Conservation (phyloP, 2,888 invertebrate genomes). For the Pollenia labialis region DNA sequence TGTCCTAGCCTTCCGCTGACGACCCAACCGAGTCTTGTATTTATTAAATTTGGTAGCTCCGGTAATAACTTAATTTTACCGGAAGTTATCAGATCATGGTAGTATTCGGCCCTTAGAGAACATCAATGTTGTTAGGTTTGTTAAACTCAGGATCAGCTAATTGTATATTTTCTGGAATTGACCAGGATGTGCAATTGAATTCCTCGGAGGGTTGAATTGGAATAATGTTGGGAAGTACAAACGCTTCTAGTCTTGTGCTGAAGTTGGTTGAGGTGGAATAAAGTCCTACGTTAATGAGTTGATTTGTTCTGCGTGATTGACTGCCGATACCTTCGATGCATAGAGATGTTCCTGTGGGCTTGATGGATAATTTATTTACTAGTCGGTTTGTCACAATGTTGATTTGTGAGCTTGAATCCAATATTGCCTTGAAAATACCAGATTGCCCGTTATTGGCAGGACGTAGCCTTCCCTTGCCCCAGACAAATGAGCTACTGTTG, state of each 20-base stretch:
- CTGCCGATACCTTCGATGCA: slow-evolving; percentile 6
- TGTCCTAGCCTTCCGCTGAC: too few relatives aligned
- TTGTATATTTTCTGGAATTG: too few relatives aligned
- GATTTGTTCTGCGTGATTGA: not conserved
- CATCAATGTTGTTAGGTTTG: too few relatives aligned
- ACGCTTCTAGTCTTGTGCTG: not conserved
- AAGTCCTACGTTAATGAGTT: not conserved
- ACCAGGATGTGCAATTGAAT: too few relatives aligned
- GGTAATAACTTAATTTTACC: too few relatives aligned
- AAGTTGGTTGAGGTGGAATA: not conserved
- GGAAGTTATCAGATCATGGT: too few relatives aligned
- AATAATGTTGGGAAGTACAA: not conserved
- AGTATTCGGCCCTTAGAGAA: too few relatives aligned
- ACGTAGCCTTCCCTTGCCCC: not conserved
- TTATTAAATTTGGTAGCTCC: too few relatives aligned
- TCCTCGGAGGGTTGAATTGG: too few relatives aligned
- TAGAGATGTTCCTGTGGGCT: not conserved
- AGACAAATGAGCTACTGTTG: not conserved
- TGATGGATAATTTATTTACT: not conserved
- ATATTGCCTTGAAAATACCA: too few relatives aligned
- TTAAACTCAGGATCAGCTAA: too few relatives aligned
- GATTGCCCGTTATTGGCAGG: not conserved
- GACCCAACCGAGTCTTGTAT: too few relatives aligned
- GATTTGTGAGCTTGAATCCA: not conserved
- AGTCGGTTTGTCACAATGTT: not conserved